phyloP scores from a whole-genome alignment of 2,888 invertebrate species.

The Nesidiocoris tenuis region DNA sequence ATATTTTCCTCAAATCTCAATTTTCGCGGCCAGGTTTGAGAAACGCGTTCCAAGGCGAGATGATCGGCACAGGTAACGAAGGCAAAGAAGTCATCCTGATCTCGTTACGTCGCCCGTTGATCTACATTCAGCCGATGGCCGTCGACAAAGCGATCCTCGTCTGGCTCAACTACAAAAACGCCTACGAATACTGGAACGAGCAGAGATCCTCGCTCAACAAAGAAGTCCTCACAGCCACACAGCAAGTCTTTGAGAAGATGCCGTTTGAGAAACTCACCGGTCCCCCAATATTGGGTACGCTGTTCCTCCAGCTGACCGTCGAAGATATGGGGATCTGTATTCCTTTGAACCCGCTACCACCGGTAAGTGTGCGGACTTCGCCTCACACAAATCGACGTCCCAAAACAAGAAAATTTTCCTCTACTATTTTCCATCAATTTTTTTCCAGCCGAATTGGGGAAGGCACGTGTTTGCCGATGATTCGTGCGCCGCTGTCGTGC shows the following conservation, averaged over 20 bases:
- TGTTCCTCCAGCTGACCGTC: conserved; percentile 91
- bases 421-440: no score
- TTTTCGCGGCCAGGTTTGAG: no score
- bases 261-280: conserved; percentile 75
- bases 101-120: conserved; percentile 85
- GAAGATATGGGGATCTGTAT: conserved; percentile 96
- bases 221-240: conserved; percentile 76
- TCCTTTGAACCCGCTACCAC: conserved; percentile 80
- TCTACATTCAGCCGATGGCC: conserved; percentile 95
- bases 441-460: conserved; percentile 62
- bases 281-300: conserved; percentile 79
- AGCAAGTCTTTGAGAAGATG: conserved; percentile 73
- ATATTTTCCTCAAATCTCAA: no score
- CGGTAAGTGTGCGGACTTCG: conserved; percentile 60
- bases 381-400: no score
- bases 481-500: conserved; percentile 86
- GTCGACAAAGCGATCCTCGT: conserved; percentile 97
- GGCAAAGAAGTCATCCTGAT: conserved; percentile 88
- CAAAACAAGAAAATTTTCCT: not conserved
- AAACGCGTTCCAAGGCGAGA: conserved; percentile 87
- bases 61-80: conserved; percentile 62
- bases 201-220: conserved; percentile 88
- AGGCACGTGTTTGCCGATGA: conserved; percentile 70
- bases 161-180: conserved; percentile 99
- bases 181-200: conserved; percentile 98